phyloP scores from a whole-genome alignment of 2,888 invertebrate genomes.

The Pyrochroa serraticornis region DNA sequence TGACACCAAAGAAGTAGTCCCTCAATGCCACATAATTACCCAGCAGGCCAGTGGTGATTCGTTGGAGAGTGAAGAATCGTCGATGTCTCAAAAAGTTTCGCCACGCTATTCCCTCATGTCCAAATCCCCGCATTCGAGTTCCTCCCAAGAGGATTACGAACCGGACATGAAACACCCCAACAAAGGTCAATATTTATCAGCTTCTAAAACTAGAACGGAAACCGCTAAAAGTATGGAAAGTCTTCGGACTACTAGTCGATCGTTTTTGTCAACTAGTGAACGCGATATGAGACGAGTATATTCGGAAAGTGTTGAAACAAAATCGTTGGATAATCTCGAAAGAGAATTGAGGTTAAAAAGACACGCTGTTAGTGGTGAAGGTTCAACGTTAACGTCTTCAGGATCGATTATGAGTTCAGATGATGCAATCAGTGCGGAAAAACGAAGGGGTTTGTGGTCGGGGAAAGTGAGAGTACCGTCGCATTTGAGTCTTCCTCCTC shows the following conservation, averaged over 20 bases:
- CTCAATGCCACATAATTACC: conserved; percentile 58
- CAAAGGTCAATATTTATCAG: conserved; percentile 63
- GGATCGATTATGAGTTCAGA: conserved; percentile 47
- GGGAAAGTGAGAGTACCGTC: conserved; percentile 70
- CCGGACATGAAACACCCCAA: conserved; percentile 61
- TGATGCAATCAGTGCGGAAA: conserved; percentile 65
- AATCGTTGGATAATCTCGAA: conserved; percentile 67
- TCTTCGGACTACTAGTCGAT: conserved; percentile 64
- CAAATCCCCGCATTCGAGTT: conserved; percentile 64
- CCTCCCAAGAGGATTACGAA: conserved; percentile 72
- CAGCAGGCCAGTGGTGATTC: conserved; percentile 66
- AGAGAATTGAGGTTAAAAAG: conserved; percentile 63
- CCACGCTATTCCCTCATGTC: conserved; percentile 52
- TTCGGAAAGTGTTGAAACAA: conserved; percentile 61
- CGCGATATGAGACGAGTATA: conserved; percentile 66
- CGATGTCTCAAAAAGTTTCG: conserved; percentile 50
- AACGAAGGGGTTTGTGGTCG: conserved; percentile 71
- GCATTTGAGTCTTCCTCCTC: conserved; percentile 74
- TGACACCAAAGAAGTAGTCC: conserved; percentile 39
- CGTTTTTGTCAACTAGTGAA: conserved; percentile 70
- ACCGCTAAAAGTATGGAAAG: conserved; percentile 76
- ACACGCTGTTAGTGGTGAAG: conserved; percentile 68
- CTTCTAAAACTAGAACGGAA: conserved; percentile 60
- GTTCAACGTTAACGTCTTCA: conserved; percentile 53
- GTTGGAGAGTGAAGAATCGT: conserved; percentile 62